A percentile compares a stretch with the other conserved stretches of the same genome.
These are phyloP conservation scores for Corythornis leucogaster DNA, from an alignment of 2,797 vertebrate genomes.

Conservation along the genomic window DNA sequence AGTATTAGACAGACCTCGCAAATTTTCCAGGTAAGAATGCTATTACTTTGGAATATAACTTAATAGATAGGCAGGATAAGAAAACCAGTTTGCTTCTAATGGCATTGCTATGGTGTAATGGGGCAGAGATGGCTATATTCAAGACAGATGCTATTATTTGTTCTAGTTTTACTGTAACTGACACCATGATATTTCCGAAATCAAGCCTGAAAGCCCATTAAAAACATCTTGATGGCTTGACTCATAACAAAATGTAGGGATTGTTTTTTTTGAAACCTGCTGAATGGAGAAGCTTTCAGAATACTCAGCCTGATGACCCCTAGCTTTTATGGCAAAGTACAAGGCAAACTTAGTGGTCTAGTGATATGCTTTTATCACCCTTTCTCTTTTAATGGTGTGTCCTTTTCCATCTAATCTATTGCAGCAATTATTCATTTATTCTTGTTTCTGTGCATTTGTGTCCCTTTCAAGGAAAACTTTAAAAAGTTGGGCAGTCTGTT, in stretches of 20 bases:
- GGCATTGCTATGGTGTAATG: conserved; percentile 12
- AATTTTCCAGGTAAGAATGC: not conserved
- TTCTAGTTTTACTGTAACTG: conserved; percentile 43
- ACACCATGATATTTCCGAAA: conserved; percentile 45
- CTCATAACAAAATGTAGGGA: conserved; percentile 30
- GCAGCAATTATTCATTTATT: conserved; percentile 2
- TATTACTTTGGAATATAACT: conserved; percentile 9
- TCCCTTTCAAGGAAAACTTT: not conserved
- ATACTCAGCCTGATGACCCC: conserved; percentile 41
- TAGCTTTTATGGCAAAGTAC: conserved; percentile 23
- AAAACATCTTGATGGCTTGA: conserved; percentile 26
- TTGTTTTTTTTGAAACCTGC: not conserved
- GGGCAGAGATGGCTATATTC: not conserved
- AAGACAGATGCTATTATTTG: conserved; percentile 44
- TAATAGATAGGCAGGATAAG: conserved; percentile 15
- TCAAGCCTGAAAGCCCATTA: conserved; percentile 56
- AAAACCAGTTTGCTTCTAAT: conserved; percentile 27
- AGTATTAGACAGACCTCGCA: not conserved
- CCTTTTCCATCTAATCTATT: not conserved
- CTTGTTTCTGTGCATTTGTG: not conserved
- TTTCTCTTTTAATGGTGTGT: conserved; percentile 7
- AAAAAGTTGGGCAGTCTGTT: not conserved
- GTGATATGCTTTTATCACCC: conserved; percentile 24
- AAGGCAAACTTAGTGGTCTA: not conserved
- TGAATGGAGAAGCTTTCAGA: conserved; percentile 54